A percentile compares a stretch with the other conserved stretches of the same genome.
Conservation (phyloP, 2,797 vertebrate species). For the Bucorvus abyssinicus region DNA sequence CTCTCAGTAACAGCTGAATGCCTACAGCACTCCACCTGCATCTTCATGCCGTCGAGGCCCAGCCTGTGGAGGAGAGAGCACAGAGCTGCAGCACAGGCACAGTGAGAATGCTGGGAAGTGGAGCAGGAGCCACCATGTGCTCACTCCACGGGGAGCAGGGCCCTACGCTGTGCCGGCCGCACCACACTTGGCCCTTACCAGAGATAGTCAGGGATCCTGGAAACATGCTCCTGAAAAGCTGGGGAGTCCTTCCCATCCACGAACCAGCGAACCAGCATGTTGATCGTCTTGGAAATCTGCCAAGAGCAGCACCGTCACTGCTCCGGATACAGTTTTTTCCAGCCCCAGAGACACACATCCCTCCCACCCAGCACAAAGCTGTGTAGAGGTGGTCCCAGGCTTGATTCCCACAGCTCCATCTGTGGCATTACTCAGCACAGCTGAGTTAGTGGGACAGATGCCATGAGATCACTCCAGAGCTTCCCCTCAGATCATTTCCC, state of each 20-base stretch:
- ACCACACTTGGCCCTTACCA: conserved; percentile 80
- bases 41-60: conserved; percentile 94
- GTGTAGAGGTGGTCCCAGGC: background rate
- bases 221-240: conserved; percentile 87
- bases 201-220: conserved; percentile 92
- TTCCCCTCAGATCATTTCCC: background rate
- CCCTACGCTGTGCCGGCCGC: background rate
- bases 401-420: background rate
- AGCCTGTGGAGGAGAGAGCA: conserved; percentile 79
- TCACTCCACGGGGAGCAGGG: background rate
- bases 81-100: background rate
- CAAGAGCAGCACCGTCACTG: background rate
- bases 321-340: background rate
- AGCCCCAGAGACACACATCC: background rate
- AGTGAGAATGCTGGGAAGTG: background rate
- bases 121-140: background rate
- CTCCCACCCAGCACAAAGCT: background rate
- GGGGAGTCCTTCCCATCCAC: conserved; percentile 85
- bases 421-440: background rate
- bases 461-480: background rate
- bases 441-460: background rate
- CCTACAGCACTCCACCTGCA: conserved; percentile 84
- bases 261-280: conserved; percentile 94
- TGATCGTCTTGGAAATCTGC: conserved; percentile 95
- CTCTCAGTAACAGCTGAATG: background rate